These are phyloP conservation scores for Hyaena hyaena DNA, from an alignment of 2,113 vertebrate genomes.

Conservation along the genomic window DNA sequence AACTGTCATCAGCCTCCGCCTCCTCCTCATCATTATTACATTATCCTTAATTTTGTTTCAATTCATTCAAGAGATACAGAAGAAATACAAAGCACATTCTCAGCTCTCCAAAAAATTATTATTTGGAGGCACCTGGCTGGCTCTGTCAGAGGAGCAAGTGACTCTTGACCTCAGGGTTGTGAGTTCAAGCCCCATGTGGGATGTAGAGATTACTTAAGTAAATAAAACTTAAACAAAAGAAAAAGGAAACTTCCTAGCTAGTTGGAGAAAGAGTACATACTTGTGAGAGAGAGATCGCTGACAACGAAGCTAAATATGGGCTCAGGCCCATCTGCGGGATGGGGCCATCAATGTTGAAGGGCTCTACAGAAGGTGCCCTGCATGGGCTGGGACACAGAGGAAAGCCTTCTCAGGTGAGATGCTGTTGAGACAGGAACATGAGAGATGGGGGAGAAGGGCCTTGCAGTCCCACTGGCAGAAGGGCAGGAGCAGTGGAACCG, in stretches of 20 bases:
- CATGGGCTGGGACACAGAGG: no score
- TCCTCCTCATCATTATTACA: background rate
- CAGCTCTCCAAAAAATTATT: background rate
- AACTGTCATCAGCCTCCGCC: no score
- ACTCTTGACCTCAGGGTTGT: background rate
- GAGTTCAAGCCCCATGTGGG: background rate
- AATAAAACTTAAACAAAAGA: background rate
- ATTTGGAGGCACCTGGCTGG: background rate
- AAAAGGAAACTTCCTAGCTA: background rate
- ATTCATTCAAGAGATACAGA: background rate
- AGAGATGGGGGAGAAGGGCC: background rate
- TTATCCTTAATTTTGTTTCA: background rate
- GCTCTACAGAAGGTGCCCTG: background rate
- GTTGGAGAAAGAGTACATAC: background rate
- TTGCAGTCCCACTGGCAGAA: background rate
- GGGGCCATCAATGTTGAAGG: background rate
- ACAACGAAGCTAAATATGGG: background rate
- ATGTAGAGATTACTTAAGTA: background rate
- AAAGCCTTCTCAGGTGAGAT: background rate
- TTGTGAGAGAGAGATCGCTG: no score
- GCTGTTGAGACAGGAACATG: background rate
- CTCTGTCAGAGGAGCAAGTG: background rate
- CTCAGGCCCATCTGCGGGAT: no score
- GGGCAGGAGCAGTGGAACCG: background rate
- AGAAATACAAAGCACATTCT: background rate